Percentiles rank a stretch among this genome's conserved stretches.
These are phyloP conservation scores for Magallana angulata DNA, from an alignment of 1,140 invertebrate genomes.

Conservation along the genomic window DNA sequence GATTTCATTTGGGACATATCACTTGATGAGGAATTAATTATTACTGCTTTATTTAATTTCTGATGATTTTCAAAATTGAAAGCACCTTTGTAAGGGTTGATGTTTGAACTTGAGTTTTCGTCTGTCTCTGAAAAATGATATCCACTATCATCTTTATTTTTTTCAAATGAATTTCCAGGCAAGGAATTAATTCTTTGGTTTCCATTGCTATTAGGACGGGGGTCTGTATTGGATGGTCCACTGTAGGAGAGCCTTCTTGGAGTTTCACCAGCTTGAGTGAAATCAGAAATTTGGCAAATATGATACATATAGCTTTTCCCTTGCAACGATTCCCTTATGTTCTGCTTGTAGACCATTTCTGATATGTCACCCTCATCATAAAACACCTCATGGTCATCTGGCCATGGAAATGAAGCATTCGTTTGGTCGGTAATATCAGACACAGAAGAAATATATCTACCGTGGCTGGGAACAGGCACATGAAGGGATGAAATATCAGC, in stretches of 20 bases:
- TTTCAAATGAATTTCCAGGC: slow-evolving; percentile 20
- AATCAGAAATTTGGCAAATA: slow-evolving; percentile 16
- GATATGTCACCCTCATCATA: slow-evolving; percentile 24
- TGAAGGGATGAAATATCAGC: slow-evolving; percentile 55
- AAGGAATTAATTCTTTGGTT: neutral
- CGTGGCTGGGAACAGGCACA: slow-evolving; percentile 27
- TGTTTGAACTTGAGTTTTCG: neutral
- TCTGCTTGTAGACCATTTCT: neutral
- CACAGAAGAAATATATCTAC: slow-evolving; percentile 33
- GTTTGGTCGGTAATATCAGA: neutral
- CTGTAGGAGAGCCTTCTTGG: neutral
- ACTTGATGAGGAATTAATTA: slow-evolving; percentile 2
- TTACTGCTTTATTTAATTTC: neutral
- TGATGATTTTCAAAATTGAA: neutral
- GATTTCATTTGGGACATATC: neutral
- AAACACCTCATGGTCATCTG: slow-evolving; percentile 24
- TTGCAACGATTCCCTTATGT: neutral
- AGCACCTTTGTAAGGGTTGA: slow-evolving; percentile 4
- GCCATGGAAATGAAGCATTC: neutral
- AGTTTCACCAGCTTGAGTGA: neutral
- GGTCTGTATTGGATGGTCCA: neutral
- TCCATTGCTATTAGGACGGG: neutral
- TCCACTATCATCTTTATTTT: slow-evolving; percentile 50
- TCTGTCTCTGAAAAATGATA: slow-evolving; percentile 37
- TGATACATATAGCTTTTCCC: slow-evolving; percentile 14